These are phyloP conservation scores for Drosophila athabasca DNA, from an alignment of 1,140 invertebrate genomes.

Conservation along the genomic window DNA sequence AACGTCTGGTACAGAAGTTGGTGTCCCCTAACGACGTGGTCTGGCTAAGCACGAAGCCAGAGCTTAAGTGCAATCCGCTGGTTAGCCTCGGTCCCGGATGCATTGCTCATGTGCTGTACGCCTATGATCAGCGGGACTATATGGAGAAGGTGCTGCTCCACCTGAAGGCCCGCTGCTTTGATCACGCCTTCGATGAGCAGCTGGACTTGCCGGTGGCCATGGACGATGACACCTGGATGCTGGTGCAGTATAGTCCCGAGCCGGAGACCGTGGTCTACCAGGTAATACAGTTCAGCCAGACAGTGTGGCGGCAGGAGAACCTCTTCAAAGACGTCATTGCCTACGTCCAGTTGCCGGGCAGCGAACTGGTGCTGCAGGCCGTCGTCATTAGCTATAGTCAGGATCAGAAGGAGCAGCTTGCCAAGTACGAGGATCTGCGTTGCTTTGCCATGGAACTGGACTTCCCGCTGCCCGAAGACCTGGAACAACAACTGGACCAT, in stretches of 20 bases:
- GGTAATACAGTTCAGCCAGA: constrained; percentile 52
- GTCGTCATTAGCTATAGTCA: constrained; percentile 60
- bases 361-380: constrained; percentile 53
- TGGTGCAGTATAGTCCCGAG: constrained; percentile 71
- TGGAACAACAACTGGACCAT: constrained; percentile 33
- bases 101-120: constrained; percentile 56
- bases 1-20: constrained; percentile 59
- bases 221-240: constrained; percentile 58
- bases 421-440: constrained; percentile 48
- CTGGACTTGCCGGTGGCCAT: constrained; percentile 31
- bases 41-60: constrained; percentile 60
- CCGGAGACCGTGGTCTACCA: constrained; percentile 63
- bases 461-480: constrained; percentile 40
- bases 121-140: constrained; percentile 52
- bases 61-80: constrained; percentile 38
- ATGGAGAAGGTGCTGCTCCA: constrained; percentile 69
- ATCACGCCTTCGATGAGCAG: constrained; percentile 55
- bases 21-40: constrained; percentile 42
- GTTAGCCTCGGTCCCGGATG: constrained; percentile 38
- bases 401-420: constrained; percentile 19
- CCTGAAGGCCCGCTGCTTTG: constrained; percentile 65
- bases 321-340: constrained; percentile 69
- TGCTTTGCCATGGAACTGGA: constrained; percentile 47
- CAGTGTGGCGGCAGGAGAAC: constrained; percentile 63
- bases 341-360: constrained; percentile 53